These are phyloP conservation scores for Aphelinus atriplicis DNA, from an alignment of 1,140 invertebrate genomes.

Conservation along the genomic window DNA sequence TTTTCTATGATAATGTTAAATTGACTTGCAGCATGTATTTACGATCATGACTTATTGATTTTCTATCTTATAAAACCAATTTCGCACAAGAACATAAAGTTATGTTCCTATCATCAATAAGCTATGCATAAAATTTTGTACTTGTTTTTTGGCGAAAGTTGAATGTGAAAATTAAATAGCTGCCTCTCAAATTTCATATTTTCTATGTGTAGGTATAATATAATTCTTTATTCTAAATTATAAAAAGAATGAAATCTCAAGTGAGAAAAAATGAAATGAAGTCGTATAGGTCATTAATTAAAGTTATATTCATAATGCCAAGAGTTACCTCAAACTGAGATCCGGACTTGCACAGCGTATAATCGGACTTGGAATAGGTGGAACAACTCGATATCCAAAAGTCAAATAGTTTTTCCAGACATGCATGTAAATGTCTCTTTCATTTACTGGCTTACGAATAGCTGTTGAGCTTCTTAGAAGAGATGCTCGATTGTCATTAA, in stretches of 20 bases:
- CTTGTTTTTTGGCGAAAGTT: too few species aligned
- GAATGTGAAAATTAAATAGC: too few species aligned
- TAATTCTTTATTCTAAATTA: too few species aligned
- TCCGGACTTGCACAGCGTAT: slow-evolving; percentile 92
- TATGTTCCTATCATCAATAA: neutral
- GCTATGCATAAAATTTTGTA: too few species aligned
- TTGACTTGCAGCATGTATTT: neutral
- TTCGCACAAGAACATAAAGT: slow-evolving; percentile 22
- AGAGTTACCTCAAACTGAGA: slow-evolving; percentile 82
- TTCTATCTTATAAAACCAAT: slow-evolving; percentile 40
- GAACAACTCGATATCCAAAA: slow-evolving; percentile 92
- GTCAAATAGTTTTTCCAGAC: slow-evolving; percentile 97
- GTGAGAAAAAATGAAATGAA: too few species aligned
- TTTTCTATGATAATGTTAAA: neutral
- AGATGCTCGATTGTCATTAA: slow-evolving; percentile 95
- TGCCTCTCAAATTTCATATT: too few species aligned
- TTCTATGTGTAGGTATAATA: too few species aligned
- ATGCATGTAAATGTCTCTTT: slow-evolving; percentile 91
- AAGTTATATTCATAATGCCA: neutral
- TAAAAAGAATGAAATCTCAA: too few species aligned
- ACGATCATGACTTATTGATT: slow-evolving; percentile 19
- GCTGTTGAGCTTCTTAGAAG: slow-evolving; percentile 81
- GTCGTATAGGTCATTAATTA: too few species aligned
- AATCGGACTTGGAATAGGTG: slow-evolving; percentile 81
- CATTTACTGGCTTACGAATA: slow-evolving; percentile 86